Evolutionary conservation across 2,888 invertebrate species (phyloP), one percentile per base, ranked within the genome.

Genomic region (Sipha maydis): DNA sequence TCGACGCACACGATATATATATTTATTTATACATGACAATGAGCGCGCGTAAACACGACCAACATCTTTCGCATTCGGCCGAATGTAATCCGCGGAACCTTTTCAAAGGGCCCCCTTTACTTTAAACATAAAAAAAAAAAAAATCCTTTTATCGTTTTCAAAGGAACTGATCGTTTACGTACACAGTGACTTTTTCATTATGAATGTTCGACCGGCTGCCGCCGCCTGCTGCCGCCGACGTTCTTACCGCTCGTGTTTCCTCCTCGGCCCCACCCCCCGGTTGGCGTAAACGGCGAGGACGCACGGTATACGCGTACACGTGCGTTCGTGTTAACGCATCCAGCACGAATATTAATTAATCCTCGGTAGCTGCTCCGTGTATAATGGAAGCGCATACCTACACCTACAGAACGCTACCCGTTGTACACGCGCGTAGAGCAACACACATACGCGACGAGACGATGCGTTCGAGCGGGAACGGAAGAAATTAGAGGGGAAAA

Each of bases 101-200:
- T 76, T 76, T 76, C 41, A 41, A 34, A 83, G 25, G 73, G 25
- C 3, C 8, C 31, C 38, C 34, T 19, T 34, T 54, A 17, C 17
- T 73, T 71, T n/a, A n/a, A 21, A 83, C 31, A 54, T 25, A 82
- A 69, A 71, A 82, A 48, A 11, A 77, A 71, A 69, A 73, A 73
- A 73, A 34, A 19, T 34, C 21, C n/a, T 73, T 73, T 34, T 19
- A 73, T 34, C 28, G 34, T 34, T 73, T 73, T 73, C 73, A 73
- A 73, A 73, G 34, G 73, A 34, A 73, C 34, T 34, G 34, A 34
- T 73, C 69, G n/a, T 83, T 34, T 25, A 48, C 54, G 31, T 54
- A 83, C 83, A 34, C 83, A n/a, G 73, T 73, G 73, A 54, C 73
- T 83, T 83, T 54, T 83, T 83, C 54, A 73, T 83, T 73, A 83